Conservation (phyloP, 2,888 invertebrate genomes). For the Ferrisia virgata region DNA sequence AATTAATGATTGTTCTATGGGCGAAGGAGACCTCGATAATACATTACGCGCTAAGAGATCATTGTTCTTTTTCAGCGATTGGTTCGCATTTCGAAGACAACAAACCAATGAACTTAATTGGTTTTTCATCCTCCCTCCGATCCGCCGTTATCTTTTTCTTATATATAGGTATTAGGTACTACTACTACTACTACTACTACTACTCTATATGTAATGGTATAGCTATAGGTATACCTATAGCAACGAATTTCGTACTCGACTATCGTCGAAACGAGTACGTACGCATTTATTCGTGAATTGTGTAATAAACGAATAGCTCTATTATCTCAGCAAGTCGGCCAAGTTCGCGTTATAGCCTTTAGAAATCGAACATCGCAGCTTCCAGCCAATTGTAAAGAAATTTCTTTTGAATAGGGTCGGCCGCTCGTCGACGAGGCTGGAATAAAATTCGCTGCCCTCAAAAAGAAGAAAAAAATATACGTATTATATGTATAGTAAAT, state of each 20-base stretch:
- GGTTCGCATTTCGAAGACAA: conserved; percentile 35
- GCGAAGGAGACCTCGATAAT: conserved; percentile 36
- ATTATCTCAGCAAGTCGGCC: conserved; percentile 23
- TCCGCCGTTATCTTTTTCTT: conserved; percentile 23
- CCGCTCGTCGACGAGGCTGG: background rate
- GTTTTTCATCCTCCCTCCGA: conserved; percentile 23
- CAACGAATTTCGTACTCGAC: background rate
- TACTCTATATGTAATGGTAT: background rate
- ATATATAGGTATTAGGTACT: too few relatives aligned
- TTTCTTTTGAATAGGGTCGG: background rate
- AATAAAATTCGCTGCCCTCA: background rate
- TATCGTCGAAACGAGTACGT: background rate
- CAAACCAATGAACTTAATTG: conserved; percentile 42
- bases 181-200: background rate
- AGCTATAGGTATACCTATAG: background rate
- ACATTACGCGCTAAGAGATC: conserved; percentile 14
- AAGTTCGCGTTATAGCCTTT: conserved; percentile 42
- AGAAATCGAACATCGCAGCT: conserved; percentile 3
- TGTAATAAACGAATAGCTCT: background rate
- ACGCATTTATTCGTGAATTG: background rate
- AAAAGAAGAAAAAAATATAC: background rate
- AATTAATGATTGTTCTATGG: conserved; percentile 41
- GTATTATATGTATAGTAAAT: too few relatives aligned
- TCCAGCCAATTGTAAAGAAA: conserved; percentile 19
- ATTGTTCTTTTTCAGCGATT: conserved; percentile 29